Evolutionary conservation across 1,140 invertebrate species (phyloP), one percentile per base, ranked within the genome.

Genomic region (Drosophila yakuba): DNA sequence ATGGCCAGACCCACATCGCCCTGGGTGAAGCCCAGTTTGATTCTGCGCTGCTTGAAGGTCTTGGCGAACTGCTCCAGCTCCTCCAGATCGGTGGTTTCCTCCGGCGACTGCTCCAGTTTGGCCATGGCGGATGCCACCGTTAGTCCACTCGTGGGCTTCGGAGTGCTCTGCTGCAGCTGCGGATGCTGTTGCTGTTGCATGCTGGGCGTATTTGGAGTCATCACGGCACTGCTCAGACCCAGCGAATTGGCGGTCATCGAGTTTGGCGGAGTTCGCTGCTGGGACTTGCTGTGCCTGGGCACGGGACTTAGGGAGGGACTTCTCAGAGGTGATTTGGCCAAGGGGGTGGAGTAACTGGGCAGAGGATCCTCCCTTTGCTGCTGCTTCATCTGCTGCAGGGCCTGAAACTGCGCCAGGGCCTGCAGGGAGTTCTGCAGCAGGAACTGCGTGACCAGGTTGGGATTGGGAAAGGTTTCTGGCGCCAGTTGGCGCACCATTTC

Each of bases 1-100:
- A 99, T 98, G 39, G 98, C 98, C 41, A 99, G 94, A 1, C 98
- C 98, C 7, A 99, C 98, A 92, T 99, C 98, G 28, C 98, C 98
- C 93, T 99, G 98, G 3, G 98, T 99, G 93, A 99, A 99, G 23
- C 98, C 97, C 76, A 99, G 94, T 93, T 99, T 99, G 76, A 99
- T 99, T 80, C 98, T 94, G 50, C 98, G 94, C 93, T 99, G 98
- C 91, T 99, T 99, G 93, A 99, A 99, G 7, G 97, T 98, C 93
- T 99, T 98, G 35, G 98, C 98, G 92, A 99, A 99, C 86, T 98
- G 97, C 92, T 99, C 98, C 32, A 99, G 94, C 91, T 99, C 98
- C 92, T 98, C 98, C 28, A 99, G 94, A 93, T 99, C 98, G 10
- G 97, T 98, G 12, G 97, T 97, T 92, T 98, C 98, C 88, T 99